Percentiles rank a stretch among this genome's conserved stretches.
Evolutionary conservation across 1,140 invertebrate genomes (phyloP).

Genomic region (Holcopasites calliopsidis): DNA sequence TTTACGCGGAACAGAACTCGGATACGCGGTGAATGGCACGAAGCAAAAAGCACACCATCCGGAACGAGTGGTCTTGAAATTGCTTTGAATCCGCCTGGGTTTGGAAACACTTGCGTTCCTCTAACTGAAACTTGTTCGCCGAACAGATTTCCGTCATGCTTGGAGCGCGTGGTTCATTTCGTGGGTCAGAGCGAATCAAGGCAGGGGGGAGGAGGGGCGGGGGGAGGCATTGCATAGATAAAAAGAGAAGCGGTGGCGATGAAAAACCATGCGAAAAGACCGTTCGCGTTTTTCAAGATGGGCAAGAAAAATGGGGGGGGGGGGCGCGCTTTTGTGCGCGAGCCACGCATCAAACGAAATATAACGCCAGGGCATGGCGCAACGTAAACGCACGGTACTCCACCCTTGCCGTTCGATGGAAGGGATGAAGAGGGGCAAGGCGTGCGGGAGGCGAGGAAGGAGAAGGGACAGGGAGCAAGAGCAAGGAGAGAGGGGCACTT

Average conservation of each 20-base stretch:
- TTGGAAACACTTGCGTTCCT: no score
- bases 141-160: no score
- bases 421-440: slow-evolving; percentile 31
- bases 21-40: not conserved
- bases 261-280: not conserved
- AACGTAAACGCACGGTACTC: slow-evolving; percentile 61
- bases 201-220: no score
- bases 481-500: slow-evolving; percentile 56
- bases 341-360: slow-evolving; percentile 60
- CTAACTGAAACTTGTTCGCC: no score
- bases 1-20: not conserved
- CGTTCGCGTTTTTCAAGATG: not conserved
- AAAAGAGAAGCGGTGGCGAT: not conserved
- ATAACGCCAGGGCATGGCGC: slow-evolving; percentile 57
- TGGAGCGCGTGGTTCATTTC: no score
- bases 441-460: not conserved
- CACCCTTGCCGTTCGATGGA: slow-evolving; percentile 31
- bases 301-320: no score
- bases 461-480: slow-evolving; percentile 41
- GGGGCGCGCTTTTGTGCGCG: slow-evolving; percentile 52
- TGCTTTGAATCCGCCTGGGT: no score
- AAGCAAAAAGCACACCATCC: not conserved
- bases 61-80: not conserved
- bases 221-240: no score
- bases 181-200: no score